Conservation (phyloP, 1,140 invertebrate species). For the Diabrotica undecimpunctata region DNA sequence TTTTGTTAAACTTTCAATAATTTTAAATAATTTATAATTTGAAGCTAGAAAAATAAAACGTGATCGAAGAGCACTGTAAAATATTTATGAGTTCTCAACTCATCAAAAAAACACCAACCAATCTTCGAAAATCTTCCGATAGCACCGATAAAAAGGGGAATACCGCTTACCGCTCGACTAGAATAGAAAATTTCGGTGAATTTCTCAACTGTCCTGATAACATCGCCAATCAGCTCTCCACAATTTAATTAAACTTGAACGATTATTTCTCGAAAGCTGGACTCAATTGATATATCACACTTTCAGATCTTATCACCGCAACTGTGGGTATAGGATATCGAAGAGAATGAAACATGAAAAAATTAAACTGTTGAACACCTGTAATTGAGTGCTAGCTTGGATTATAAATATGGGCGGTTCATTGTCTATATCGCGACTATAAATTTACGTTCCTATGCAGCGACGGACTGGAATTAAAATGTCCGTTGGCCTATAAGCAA, state of each 20-base stretch:
- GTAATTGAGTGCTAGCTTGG: conserved; percentile 14
- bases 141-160: too few species aligned
- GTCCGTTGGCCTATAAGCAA: too few species aligned
- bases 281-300: conserved; percentile 17
- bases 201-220: too few species aligned
- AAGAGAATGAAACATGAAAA: conserved; percentile 7
- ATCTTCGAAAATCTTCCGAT: too few species aligned
- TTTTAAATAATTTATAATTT: too few species aligned
- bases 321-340: conserved; percentile 10
- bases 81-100: too few species aligned
- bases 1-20: too few species aligned
- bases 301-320: conserved; percentile 11
- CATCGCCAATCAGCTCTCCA: background rate
- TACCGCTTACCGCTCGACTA: too few species aligned
- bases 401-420: conserved; percentile 23
- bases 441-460: conserved; percentile 19
- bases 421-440: conserved; percentile 28
- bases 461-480: background rate
- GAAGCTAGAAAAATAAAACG: too few species aligned
- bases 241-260: conserved; percentile 7
- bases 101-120: too few species aligned
- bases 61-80: too few species aligned
- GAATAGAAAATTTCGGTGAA: too few species aligned
- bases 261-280: conserved; percentile 1
- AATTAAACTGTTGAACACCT: conserved; percentile 13